A percentile compares a stretch with the other conserved stretches of the same genome.
Evolutionary conservation across 2,797 vertebrate species (phyloP).

Genomic region (Acanthurus tractus): DNA sequence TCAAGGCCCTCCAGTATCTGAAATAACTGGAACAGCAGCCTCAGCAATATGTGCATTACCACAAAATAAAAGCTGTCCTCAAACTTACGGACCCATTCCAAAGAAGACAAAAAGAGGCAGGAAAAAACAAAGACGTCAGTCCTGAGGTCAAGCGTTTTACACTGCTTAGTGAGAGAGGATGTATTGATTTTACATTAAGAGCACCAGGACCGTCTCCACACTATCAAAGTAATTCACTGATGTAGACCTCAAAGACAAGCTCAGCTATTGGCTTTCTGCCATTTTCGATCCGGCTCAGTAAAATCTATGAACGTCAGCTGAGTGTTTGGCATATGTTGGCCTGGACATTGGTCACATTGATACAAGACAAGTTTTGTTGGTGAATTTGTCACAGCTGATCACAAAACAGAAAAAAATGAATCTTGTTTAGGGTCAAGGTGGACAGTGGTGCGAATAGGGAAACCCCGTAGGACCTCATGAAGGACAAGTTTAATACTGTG

Average conservation of each 20-base stretch:
- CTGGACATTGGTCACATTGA: conserved; percentile 80
- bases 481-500: conserved; percentile 30
- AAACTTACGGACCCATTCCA: conserved; percentile 59
- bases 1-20: neutral
- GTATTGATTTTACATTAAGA: conserved; percentile 97
- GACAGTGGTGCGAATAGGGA: conserved; percentile 33
- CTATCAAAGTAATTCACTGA: conserved; percentile 90
- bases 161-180: conserved; percentile 74
- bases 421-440: conserved; percentile 40
- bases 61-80: conserved; percentile 72
- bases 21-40: conserved; percentile 1
- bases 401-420: conserved; percentile 39
- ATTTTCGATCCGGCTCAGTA: conserved; percentile 84
- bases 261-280: conserved; percentile 93
- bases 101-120: conserved; percentile 29
- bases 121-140: conserved; percentile 52
- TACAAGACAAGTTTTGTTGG: conserved; percentile 33
- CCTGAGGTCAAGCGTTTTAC: conserved; percentile 88
- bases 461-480: conserved; percentile 29
- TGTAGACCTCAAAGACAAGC: conserved; percentile 85
- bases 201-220: conserved; percentile 75
- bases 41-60: conserved; percentile 23
- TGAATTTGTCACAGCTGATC: conserved; percentile 63
- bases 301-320: conserved; percentile 46
- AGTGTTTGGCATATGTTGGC: conserved; percentile 47